phyloP scores from a whole-genome alignment of 2,113 vertebrate species.

The Athene noctua region DNA sequence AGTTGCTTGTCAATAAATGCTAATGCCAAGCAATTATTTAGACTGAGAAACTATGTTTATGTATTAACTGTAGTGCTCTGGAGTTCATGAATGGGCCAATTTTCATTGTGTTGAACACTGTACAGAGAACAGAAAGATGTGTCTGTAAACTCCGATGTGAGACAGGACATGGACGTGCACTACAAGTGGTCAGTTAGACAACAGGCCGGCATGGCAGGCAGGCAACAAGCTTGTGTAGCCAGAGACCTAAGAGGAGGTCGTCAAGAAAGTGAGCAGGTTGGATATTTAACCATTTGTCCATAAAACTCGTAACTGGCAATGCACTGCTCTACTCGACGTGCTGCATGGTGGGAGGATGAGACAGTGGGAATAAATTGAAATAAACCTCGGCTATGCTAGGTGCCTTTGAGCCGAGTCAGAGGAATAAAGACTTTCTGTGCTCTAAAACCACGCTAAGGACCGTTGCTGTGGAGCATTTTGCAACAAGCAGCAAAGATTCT shows the following conservation, averaged over 20 bases:
- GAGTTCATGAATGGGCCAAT: not conserved
- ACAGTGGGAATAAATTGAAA: not conserved
- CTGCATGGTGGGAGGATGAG: not conserved
- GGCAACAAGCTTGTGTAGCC: not conserved
- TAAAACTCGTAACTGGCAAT: not conserved
- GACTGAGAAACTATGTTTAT: not conserved
- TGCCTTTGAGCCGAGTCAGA: not conserved
- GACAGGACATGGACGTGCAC: rapidly evolving
- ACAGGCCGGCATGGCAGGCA: not conserved
- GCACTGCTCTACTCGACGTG: not conserved
- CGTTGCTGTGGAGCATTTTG: rapidly evolving
- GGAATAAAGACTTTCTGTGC: not conserved
- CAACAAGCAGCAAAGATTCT: not conserved
- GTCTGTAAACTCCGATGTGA: not conserved
- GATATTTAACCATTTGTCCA: not conserved
- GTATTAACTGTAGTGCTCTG: not conserved
- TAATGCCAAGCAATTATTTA: not conserved
- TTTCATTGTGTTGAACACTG: not conserved
- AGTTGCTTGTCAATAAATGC: not conserved
- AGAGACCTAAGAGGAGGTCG: not conserved
- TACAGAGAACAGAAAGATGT: not conserved
- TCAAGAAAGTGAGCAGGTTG: not conserved
- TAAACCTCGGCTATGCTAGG: not conserved
- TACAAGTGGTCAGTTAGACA: not conserved
- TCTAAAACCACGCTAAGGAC: not conserved